Evolutionary conservation across 2,113 vertebrate species (phyloP).

Genomic region (Salvelinus namaycush): DNA sequence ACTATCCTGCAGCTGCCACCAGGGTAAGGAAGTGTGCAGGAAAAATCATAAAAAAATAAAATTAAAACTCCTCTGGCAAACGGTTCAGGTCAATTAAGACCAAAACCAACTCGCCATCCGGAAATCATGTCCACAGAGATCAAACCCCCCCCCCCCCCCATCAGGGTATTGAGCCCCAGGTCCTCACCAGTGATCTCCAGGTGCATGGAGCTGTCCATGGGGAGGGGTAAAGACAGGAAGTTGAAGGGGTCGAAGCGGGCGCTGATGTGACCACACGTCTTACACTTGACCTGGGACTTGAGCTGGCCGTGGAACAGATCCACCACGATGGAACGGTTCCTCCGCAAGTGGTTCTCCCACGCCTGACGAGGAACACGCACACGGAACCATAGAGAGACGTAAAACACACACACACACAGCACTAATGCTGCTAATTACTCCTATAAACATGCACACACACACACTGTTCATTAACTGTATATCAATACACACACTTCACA

Average conservation of each 20-base stretch:
- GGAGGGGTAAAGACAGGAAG: conserved; percentile 95
- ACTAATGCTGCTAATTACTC: neutral
- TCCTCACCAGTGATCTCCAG: conserved; percentile 94
- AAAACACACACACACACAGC: neutral
- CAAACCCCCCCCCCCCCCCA: too few relatives aligned
- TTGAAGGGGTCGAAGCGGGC: conserved; percentile 98
- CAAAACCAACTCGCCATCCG: too few relatives aligned
- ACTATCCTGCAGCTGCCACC: too few relatives aligned
- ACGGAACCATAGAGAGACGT: neutral
- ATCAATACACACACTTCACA: neutral
- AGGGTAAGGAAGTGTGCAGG: too few relatives aligned
- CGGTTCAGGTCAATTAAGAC: too few relatives aligned
- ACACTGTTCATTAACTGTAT: neutral
- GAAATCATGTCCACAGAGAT: too few relatives aligned
- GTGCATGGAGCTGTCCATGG: conserved; percentile 99
- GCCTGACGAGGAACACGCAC: conserved; percentile 72
- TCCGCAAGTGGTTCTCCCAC: conserved; percentile 96
- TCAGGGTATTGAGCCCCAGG: neutral
- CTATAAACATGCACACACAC: neutral
- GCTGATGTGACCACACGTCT: conserved; percentile 97
- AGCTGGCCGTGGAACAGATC: conserved; percentile 98
- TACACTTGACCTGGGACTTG: conserved; percentile 97
- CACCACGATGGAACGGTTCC: conserved; percentile 96
- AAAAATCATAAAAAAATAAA: too few relatives aligned
- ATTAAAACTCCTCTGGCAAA: too few relatives aligned